phyloP scores from a whole-genome alignment of 2,113 vertebrate genomes.

The Acrocephalus kingi region DNA sequence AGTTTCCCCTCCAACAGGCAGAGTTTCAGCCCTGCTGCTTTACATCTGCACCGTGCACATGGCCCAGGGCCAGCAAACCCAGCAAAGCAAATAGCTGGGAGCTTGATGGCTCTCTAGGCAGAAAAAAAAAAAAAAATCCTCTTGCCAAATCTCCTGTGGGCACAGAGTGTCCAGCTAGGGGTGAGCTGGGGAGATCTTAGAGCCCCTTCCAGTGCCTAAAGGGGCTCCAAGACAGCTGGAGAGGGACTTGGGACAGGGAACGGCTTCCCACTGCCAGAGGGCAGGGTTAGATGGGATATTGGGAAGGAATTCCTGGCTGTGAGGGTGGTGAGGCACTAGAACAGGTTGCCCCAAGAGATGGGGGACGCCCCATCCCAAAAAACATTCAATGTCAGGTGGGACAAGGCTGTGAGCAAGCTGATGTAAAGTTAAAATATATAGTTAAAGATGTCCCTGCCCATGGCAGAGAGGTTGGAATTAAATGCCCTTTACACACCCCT shows the following conservation, averaged over 20 bases:
- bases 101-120: neutral
- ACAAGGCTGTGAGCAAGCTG: neutral
- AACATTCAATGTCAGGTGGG: neutral
- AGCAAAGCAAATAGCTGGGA: neutral
- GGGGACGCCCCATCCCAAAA: neutral
- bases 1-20: neutral
- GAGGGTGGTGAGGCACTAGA: neutral
- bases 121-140: neutral
- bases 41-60: fast-evolving
- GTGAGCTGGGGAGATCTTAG: too few relatives aligned
- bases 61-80: neutral
- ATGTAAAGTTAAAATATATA: fast-evolving
- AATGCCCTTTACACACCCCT: neutral
- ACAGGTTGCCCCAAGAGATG: neutral
- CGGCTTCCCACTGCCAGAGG: neutral
- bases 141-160: neutral
- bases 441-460: neutral
- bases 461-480: neutral
- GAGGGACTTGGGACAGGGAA: neutral
- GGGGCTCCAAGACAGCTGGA: neutral
- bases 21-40: neutral
- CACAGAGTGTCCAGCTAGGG: too few relatives aligned
- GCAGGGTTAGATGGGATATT: neutral
- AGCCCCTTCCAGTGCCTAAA: neutral
- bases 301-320: fast-evolving